phyloP scores from a whole-genome alignment of 1,140 invertebrate genomes.

The Zaprionus camerounensis region DNA sequence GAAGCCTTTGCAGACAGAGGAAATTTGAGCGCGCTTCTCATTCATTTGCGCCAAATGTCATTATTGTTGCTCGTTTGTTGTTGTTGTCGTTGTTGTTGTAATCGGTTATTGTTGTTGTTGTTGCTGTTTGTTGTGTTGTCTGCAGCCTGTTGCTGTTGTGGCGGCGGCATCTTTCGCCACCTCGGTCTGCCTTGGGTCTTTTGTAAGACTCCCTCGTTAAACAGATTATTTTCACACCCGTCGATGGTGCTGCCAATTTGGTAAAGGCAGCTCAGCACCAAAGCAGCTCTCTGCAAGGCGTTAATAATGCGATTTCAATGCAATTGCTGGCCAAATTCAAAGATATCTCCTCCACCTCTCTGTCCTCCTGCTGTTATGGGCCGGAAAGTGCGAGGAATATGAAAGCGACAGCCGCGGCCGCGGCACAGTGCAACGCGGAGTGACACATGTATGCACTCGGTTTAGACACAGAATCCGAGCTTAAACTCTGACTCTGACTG shows the following conservation, averaged over 20 bases:
- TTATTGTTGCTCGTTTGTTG: conserved; percentile 82
- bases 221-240: conserved; percentile 82
- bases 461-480: conserved; percentile 70
- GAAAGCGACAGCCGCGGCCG: conserved; percentile 64
- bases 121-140: neutral
- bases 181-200: conserved; percentile 59
- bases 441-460: conserved; percentile 83
- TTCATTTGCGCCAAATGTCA: conserved; percentile 83
- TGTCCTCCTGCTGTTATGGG: neutral
- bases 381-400: conserved; percentile 66
- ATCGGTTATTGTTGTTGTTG: too few relatives aligned
- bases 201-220: conserved; percentile 82
- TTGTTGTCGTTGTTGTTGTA: conserved; percentile 9
- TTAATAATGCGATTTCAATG: conserved; percentile 83
- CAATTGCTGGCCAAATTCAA: conserved; percentile 65
- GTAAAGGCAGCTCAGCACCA: conserved; percentile 30
- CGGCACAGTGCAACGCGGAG: conserved; percentile 44
- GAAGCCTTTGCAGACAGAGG: conserved; percentile 12
- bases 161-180: conserved; percentile 46
- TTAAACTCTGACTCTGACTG: conserved; percentile 22
- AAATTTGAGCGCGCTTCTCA: conserved; percentile 72
- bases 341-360: conserved; percentile 21
- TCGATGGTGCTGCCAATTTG: conserved; percentile 65
- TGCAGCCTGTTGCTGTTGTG: conserved; percentile 15
- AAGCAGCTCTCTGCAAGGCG: conserved; percentile 58